Percentiles rank a stretch among this genome's conserved stretches.
phyloP scores from a whole-genome alignment of 2,888 invertebrate species.

The Anodontia alba region DNA sequence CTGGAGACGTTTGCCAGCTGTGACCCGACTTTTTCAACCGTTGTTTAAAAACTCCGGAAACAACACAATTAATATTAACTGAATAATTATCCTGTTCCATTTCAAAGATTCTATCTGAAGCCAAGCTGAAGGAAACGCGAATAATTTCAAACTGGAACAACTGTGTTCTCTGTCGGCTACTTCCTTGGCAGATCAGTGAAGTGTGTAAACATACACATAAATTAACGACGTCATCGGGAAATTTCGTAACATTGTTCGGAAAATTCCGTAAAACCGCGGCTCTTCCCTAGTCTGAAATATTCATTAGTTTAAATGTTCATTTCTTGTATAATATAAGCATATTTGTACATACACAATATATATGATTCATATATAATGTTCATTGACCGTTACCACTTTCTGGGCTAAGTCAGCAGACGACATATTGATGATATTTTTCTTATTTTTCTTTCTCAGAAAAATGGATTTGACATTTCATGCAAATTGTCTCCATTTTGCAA shows the following conservation, averaged over 20 bases:
- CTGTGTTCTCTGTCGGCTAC: background rate
- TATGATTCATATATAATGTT: too few species aligned
- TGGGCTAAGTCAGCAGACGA: too few species aligned
- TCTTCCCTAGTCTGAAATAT: too few species aligned
- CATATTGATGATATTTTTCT: too few species aligned
- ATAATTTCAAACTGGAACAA: background rate
- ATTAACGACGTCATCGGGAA: slow-evolving; percentile 8
- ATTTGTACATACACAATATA: too few species aligned
- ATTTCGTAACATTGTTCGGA: background rate
- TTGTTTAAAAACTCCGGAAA: slow-evolving; percentile 71
- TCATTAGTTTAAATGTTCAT: too few species aligned
- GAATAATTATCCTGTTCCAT: slow-evolving; percentile 48
- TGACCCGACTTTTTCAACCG: slow-evolving; percentile 85
- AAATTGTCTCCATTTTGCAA: too few species aligned
- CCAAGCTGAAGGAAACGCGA: background rate
- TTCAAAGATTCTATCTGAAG: background rate
- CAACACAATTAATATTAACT: slow-evolving; percentile 61
- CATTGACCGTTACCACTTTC: too few species aligned
- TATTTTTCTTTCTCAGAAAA: too few species aligned
- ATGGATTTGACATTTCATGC: too few species aligned
- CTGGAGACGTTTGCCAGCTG: slow-evolving; percentile 86
- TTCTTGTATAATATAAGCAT: too few species aligned
- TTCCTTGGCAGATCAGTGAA: background rate
- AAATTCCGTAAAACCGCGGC: background rate
- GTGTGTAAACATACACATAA: slow-evolving; percentile 14